Percentiles rank a stretch among this genome's conserved stretches.
phyloP scores from a whole-genome alignment of 1,140 invertebrate species.

The Muscidifurax raptorellus region DNA sequence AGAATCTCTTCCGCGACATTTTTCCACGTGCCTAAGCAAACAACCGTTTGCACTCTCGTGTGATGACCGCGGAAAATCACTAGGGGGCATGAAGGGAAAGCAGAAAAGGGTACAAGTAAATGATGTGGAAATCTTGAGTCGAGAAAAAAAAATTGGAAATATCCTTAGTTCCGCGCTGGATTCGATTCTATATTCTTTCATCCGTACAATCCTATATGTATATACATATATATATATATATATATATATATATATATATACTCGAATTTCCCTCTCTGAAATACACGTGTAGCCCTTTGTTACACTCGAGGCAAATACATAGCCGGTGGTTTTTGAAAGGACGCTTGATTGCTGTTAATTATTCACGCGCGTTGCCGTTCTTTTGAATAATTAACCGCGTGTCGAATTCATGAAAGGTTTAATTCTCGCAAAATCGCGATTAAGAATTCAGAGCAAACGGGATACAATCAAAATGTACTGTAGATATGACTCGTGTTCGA shows the following conservation, averaged over 20 bases:
- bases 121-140: conserved; percentile 21
- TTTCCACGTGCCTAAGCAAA: conserved; percentile 20
- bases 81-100: background rate
- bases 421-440: background rate
- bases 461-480: too few relatives aligned
- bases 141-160: background rate
- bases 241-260: background rate
- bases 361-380: background rate
- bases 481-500: too few relatives aligned
- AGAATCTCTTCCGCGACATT: background rate
- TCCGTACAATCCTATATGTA: too few relatives aligned
- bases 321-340: background rate
- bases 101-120: background rate
- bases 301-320: conserved; percentile 4
- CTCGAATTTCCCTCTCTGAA: background rate
- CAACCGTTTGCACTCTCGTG: background rate
- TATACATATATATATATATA: too few relatives aligned
- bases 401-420: background rate
- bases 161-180: too few relatives aligned
- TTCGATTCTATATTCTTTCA: too few relatives aligned
- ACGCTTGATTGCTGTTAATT: background rate
- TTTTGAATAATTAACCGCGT: background rate
- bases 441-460: background rate
- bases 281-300: background rate
- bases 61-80: background rate